Conservation (phyloP, 2,888 invertebrate species). For the Agonopterix arenella region DNA sequence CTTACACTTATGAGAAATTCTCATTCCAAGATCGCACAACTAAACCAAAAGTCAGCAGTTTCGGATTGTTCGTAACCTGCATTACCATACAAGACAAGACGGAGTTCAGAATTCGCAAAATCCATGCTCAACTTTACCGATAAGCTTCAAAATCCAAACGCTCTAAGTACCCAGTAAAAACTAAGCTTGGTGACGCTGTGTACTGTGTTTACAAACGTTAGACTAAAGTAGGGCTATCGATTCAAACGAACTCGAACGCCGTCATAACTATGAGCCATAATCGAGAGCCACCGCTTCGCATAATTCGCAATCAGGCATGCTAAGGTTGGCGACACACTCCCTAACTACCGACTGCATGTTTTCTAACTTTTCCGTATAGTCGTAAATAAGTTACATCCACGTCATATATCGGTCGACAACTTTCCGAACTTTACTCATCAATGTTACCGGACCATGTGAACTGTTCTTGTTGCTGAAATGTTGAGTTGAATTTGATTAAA, state of each 20-base stretch:
- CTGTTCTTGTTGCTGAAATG: constrained; percentile 29
- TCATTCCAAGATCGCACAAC: too few species aligned
- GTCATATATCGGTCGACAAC: constrained; percentile 8
- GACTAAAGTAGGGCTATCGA: constrained; percentile 39
- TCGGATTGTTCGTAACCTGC: background rate
- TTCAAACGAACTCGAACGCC: constrained; percentile 20
- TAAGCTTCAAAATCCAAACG: constrained; percentile 18
- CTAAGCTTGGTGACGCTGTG: constrained; percentile 18
- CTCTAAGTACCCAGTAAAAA: constrained; percentile 27
- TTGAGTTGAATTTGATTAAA: constrained; percentile 35
- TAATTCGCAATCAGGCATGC: constrained; percentile 19
- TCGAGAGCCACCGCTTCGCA: constrained; percentile 18
- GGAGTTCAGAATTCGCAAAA: constrained; percentile 2
- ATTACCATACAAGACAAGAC: constrained; percentile 1
- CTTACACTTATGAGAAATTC: too few species aligned
- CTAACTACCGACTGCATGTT: constrained; percentile 9
- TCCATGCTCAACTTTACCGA: constrained; percentile 5
- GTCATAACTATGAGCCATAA: constrained; percentile 26
- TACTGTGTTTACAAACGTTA: too few species aligned
- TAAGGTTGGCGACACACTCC: constrained; percentile 18
- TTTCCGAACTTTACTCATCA: constrained; percentile 18
- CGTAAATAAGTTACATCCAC: constrained; percentile 24
- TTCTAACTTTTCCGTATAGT: constrained; percentile 26
- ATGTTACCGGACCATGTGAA: constrained; percentile 19
- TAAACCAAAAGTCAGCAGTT: background rate